Conservation (phyloP, 2,113 vertebrate genomes). For the Ailurus styani region DNA sequence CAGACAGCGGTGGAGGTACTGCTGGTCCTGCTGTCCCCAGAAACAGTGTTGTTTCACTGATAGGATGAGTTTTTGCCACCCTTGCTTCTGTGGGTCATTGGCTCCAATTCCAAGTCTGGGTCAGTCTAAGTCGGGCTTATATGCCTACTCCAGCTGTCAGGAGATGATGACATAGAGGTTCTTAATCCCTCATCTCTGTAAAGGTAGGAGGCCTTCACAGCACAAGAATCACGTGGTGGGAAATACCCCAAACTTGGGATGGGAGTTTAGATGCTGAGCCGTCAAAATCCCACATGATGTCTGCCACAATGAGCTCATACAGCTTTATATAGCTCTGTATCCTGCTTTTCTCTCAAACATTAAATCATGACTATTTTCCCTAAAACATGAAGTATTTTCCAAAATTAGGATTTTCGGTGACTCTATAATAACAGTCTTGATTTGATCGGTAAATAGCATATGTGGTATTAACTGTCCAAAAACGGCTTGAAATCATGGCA, state of each 20-base stretch:
- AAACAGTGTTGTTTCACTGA: neutral
- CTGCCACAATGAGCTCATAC: constrained; percentile 41
- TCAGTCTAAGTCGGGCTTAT: neutral
- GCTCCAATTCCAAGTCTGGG: neutral
- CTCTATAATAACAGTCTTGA: neutral
- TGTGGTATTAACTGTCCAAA: neutral
- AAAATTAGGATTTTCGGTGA: constrained; percentile 23
- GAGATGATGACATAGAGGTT: neutral
- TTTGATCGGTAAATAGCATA: neutral
- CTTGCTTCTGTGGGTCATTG: neutral
- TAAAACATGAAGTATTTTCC: constrained; percentile 30
- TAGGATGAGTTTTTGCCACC: neutral
- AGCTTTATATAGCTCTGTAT: constrained; percentile 28
- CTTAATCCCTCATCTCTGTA: neutral
- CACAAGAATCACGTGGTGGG: neutral
- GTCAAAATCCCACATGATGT: neutral
- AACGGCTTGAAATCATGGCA: neutral
- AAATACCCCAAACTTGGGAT: neutral
- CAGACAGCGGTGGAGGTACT: neutral
- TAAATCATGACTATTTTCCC: constrained; percentile 26
- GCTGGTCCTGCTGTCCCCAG: neutral
- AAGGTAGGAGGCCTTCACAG: neutral
- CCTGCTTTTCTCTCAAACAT: neutral
- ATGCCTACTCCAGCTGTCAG: neutral
- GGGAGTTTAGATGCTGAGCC: neutral